phyloP scores from a whole-genome alignment of 2,113 vertebrate species.

The Manacus vitellinus region DNA sequence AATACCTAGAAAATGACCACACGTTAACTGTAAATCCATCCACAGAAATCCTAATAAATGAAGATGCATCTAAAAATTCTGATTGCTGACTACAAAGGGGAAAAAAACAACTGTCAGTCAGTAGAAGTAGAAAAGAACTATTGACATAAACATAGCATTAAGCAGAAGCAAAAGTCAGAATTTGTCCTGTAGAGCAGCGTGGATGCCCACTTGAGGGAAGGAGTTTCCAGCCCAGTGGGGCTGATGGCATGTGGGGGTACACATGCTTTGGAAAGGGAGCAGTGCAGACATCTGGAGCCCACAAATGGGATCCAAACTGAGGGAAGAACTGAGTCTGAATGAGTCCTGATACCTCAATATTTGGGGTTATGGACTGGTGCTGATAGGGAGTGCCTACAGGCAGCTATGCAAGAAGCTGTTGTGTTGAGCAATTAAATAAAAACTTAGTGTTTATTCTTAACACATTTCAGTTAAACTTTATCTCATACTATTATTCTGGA shows the following conservation, averaged over 20 bases:
- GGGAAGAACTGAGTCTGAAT: neutral
- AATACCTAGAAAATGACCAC: neutral
- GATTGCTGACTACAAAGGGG: neutral
- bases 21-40: rapidly evolving
- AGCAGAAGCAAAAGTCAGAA: neutral
- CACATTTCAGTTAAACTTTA: neutral
- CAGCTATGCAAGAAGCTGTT: neutral
- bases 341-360: neutral
- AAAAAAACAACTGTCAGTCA: neutral
- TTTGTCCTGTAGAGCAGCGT: neutral
- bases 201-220: neutral
- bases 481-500: neutral
- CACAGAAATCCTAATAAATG: neutral
- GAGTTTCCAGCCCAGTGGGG: neutral
- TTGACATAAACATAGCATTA: neutral
- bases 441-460: neutral
- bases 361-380: neutral
- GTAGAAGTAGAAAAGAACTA: neutral
- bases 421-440: neutral
- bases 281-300: neutral
- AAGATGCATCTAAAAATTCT: neutral
- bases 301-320: neutral
- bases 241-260: rapidly evolving
- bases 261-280: neutral
- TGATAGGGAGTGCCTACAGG: neutral